These are phyloP conservation scores for Dryocosmus kuriphilus DNA, from an alignment of 2,888 invertebrate genomes.

Conservation along the genomic window DNA sequence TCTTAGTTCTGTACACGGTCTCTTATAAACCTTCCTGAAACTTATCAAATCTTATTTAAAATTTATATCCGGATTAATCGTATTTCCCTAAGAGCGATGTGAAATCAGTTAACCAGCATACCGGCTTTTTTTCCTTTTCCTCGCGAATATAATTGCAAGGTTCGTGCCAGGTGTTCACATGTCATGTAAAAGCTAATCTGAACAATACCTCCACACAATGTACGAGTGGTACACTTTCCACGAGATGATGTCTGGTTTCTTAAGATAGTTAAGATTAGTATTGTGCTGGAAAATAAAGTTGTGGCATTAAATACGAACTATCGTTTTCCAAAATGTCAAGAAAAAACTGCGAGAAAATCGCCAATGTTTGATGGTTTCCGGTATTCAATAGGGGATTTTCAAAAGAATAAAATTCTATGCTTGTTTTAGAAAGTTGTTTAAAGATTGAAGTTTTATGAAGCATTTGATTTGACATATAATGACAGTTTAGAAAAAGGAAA, in stretches of 20 bases:
- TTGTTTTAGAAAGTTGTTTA: slow-evolving; percentile 19
- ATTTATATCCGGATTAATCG: neutral
- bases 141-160: slow-evolving; percentile 47
- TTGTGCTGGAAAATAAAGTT: slow-evolving; percentile 13
- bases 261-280: slow-evolving; percentile 45
- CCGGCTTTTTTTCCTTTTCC: slow-evolving; percentile 45
- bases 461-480: slow-evolving; percentile 19
- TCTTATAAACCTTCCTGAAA: neutral
- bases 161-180: slow-evolving; percentile 36
- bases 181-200: neutral
- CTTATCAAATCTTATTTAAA: neutral
- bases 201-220: slow-evolving; percentile 19
- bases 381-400: slow-evolving; percentile 6
- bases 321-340: slow-evolving; percentile 44
- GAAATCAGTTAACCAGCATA: slow-evolving; percentile 55
- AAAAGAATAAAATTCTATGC: slow-evolving; percentile 6
- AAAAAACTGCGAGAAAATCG: neutral
- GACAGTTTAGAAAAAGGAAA: slow-evolving; percentile 26
- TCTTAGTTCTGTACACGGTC: no score
- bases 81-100: slow-evolving; percentile 12
- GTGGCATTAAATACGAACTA: neutral
- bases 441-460: slow-evolving; percentile 2
- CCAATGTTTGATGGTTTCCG: slow-evolving; percentile 22
- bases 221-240: slow-evolving; percentile 61
- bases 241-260: slow-evolving; percentile 57